phyloP scores from a whole-genome alignment of 2,888 invertebrate genomes.

The Euzophera pinguis region DNA sequence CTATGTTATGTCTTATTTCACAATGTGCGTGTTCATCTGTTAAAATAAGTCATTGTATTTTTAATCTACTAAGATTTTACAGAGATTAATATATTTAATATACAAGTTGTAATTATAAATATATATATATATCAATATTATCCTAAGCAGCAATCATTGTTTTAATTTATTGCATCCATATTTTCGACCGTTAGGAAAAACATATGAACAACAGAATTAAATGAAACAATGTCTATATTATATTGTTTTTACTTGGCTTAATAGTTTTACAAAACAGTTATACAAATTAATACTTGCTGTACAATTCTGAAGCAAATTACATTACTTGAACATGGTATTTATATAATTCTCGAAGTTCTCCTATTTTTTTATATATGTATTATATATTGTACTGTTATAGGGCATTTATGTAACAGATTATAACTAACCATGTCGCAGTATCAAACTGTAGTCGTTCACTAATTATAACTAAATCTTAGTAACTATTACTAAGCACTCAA shows the following conservation, averaged over 20 bases:
- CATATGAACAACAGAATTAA: too few relatives aligned
- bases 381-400: constrained; percentile 35
- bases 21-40: not conserved
- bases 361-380: constrained; percentile 19
- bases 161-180: not conserved
- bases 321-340: constrained; percentile 39
- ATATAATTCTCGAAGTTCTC: constrained; percentile 13
- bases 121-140: constrained; percentile 1
- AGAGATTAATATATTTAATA: not conserved
- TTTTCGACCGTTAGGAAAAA: too few relatives aligned
- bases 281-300: constrained; percentile 66
- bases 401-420: constrained; percentile 23
- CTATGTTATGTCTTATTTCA: too few relatives aligned
- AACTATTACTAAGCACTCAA: constrained; percentile 25
- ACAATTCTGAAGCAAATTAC: constrained; percentile 58
- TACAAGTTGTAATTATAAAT: not conserved
- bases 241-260: constrained; percentile 57
- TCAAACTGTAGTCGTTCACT: constrained; percentile 29
- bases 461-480: constrained; percentile 30
- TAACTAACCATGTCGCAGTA: constrained; percentile 19
- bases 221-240: constrained; percentile 25
- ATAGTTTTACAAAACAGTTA: constrained; percentile 71
- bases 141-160: not conserved
- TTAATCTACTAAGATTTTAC: not conserved
- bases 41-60: not conserved